Evolutionary conservation across 2,113 vertebrate genomes (phyloP), one percentile per base, ranked within the genome.

Genomic region (Albula goreensis): DNA sequence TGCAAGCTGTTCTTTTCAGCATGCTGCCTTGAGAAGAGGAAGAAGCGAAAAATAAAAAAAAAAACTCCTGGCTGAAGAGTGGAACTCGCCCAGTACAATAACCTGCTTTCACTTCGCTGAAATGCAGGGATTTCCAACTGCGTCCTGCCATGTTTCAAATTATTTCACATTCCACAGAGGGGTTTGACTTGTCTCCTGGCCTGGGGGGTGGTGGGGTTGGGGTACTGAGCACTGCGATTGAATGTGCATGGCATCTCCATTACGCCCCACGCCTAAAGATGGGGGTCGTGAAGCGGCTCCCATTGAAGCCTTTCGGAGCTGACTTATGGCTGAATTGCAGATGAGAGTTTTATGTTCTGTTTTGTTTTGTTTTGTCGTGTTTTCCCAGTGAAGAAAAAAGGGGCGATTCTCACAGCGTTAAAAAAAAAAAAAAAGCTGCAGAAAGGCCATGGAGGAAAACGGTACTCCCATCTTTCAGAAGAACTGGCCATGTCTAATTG

Each of bases 401-500:
- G 31, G 31, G 31, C 31, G 80, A 74, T 93, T 93, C 90, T 92
- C 92, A 93, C 92, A 92, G 86, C 86, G 70, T 80, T 70, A 88
- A 88, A 88, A 91, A 87, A 86, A 60, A 60, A 12, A 60, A 60
- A 60, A 66, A 86, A 77, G 82, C 63, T 63, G 85, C 91, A 90
- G 91, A 92, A 91, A 91, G 89, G 85, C 48, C 70, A 85, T 17
- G 85, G 84, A 89, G 90, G 90, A 89, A 90, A 85, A 88, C 88
- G 86, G 48, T 87, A 90, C 90, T 89, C 85, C 83, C 91, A 85
- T 92, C 92, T 89, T 94, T 94, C 92, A 92, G 88, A 87, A 87
- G 86, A 50, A 89, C 89, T 83, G 90, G 87, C 93, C 93, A 92
- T 95, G 92, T 94, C 94, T 94, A 95, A 95, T 95, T 93, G 92